Evolutionary conservation across 1,140 invertebrate species (phyloP).

Genomic region (Chionoecetes opilio): DNA sequence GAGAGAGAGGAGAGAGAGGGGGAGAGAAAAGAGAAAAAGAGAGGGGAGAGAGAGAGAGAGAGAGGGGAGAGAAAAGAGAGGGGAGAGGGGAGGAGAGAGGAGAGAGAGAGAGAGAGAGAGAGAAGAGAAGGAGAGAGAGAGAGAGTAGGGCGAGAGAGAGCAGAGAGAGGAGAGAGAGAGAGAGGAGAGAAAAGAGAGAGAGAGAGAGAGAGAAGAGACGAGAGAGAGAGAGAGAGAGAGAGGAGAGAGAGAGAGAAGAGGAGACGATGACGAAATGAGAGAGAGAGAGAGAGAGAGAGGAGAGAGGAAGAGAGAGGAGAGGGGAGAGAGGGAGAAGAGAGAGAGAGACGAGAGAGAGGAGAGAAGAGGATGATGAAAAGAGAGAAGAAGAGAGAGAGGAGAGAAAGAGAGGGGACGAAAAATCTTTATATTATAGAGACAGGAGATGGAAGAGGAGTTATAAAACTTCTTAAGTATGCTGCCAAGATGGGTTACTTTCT

Average conservation of each 20-base stretch:
- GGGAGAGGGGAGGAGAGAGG: neutral
- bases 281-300: neutral
- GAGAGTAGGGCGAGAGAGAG: too few species aligned
- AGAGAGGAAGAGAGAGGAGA: neutral
- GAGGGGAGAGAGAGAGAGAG: too few species aligned
- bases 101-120: neutral
- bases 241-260: neutral
- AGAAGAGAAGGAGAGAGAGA: neutral
- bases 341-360: too few species aligned
- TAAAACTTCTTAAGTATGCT: too few species aligned
- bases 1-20: slow-evolving; percentile 24
- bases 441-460: too few species aligned
- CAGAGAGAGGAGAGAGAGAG: neutral
- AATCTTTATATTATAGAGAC: too few species aligned
- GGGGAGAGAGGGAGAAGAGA: neutral
- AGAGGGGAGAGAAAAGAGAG: neutral
- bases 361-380: too few species aligned
- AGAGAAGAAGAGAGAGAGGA: too few species aligned
- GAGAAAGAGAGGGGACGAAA: slow-evolving; percentile 43
- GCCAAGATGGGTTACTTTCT: too few species aligned
- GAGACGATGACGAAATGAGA: too few species aligned
- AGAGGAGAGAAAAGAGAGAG: neutral
- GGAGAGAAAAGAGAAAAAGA: neutral
- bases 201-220: neutral
- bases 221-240: neutral